Evolutionary conservation across 2,888 invertebrate genomes (phyloP), one percentile per base, ranked within the genome.

Genomic region (Tribolium freemani): DNA sequence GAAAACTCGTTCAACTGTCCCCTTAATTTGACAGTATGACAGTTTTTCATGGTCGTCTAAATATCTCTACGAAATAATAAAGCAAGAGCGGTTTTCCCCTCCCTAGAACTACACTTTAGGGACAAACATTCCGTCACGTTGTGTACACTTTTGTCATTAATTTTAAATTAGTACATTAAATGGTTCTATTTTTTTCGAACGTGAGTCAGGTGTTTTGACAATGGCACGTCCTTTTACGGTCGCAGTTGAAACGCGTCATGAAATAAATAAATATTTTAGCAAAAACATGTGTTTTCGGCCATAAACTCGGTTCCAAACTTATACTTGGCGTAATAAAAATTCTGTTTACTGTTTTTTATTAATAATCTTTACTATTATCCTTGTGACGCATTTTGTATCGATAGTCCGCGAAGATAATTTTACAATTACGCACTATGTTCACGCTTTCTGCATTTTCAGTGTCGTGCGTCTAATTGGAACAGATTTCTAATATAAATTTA

Each of bases 371-470:
- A 57, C 5, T 31, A 56, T 56, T 31, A 13, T 21, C 9, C 26
- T 1, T 5, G 11, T 57, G 57, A 57, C 57, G 57, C 45, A 44
- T 57, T 57, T 20, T 6, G 8, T 20, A 38, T 57, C 38, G 20
- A 57, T 45, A 57, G 6, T 13, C 44, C 0, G 31, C 9, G 10
- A 54, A 53, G 31, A 26, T 54, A 30, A 54, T 20, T 54, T 16
- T n/a, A 38, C 20, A 20, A 51, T 21, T 51, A 51, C 54, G 54
- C 30, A 10, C 30, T 51, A 1, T 3, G 6, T 51, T 61, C 48
- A 61, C 60, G 60, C 60, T 61, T 61, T 61, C 60, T 61, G 21
- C 60, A 48, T 30, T n/a, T 58, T 44, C 20, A 6, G 44, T 16
- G 54, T 31, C 8, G 53, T 13, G 10, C 16, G 53, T 53, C 10